Conservation (phyloP, 2,797 vertebrate species). For the Psittacula echo region DNA sequence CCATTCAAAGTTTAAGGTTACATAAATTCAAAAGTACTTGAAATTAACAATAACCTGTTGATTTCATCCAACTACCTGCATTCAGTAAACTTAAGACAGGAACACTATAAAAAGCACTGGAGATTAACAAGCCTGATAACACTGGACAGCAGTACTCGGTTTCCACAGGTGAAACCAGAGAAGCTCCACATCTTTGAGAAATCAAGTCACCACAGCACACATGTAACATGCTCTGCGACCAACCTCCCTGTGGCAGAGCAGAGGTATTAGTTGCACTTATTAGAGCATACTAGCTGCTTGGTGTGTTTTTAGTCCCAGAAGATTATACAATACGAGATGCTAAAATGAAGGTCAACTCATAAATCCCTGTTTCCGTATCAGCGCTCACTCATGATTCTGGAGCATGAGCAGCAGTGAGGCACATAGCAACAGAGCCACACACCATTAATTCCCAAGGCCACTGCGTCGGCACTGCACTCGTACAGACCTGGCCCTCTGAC, state of each 20-base stretch:
- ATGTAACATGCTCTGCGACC: not conserved
- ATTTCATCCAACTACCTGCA: not conserved
- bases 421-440: not conserved
- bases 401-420: not conserved
- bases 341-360: conserved; percentile 52
- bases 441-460: not conserved
- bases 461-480: accelerated
- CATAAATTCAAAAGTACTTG: not conserved
- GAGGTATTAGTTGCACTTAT: not conserved
- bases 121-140: conserved; percentile 61
- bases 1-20: not conserved
- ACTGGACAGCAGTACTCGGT: not conserved
- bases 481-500: not conserved
- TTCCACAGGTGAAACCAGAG: conserved; percentile 46
- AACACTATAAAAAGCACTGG: not conserved
- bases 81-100: conserved; percentile 15
- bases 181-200: not conserved
- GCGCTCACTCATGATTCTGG: not conserved
- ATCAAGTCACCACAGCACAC: not conserved
- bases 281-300: not conserved
- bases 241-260: not conserved
- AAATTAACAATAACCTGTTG: not conserved
- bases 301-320: conserved; percentile 19
- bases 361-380: not conserved
- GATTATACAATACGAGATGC: not conserved